These are phyloP conservation scores for Sandelia bainsii DNA, from an alignment of 2,797 vertebrate genomes.

Conservation along the genomic window DNA sequence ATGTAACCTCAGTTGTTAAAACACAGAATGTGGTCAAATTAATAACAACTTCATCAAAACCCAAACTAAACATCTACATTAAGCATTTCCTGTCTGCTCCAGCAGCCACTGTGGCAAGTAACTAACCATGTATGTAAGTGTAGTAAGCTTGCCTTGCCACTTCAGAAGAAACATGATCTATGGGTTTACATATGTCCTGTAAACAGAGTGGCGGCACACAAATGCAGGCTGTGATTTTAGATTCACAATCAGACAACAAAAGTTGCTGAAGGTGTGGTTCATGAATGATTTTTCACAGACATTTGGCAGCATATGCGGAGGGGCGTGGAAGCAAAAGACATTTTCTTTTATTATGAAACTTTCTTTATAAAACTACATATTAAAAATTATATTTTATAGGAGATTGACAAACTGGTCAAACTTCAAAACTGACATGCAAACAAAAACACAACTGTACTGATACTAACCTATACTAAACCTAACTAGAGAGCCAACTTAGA, in stretches of 20 bases:
- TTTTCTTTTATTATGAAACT: not conserved
- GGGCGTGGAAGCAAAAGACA: too few species aligned
- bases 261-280: not conserved
- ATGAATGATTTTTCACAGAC: not conserved
- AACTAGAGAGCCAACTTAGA: too few species aligned
- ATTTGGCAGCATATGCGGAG: not conserved
- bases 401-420: not conserved
- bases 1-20: too few species aligned
- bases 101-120: not conserved
- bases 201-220: not conserved
- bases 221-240: not conserved
- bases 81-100: not conserved
- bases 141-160: not conserved
- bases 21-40: too few species aligned
- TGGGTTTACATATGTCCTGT: not conserved
- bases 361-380: too few species aligned
- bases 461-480: too few species aligned
- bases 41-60: too few species aligned
- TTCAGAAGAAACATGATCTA: conserved; percentile 19
- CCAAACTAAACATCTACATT: too few species aligned
- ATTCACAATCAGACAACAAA: not conserved
- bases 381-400: too few species aligned
- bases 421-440: not conserved
- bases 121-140: not conserved
- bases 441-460: not conserved